phyloP scores from a whole-genome alignment of 2,113 vertebrate genomes.

The Setophaga kirtlandii region DNA sequence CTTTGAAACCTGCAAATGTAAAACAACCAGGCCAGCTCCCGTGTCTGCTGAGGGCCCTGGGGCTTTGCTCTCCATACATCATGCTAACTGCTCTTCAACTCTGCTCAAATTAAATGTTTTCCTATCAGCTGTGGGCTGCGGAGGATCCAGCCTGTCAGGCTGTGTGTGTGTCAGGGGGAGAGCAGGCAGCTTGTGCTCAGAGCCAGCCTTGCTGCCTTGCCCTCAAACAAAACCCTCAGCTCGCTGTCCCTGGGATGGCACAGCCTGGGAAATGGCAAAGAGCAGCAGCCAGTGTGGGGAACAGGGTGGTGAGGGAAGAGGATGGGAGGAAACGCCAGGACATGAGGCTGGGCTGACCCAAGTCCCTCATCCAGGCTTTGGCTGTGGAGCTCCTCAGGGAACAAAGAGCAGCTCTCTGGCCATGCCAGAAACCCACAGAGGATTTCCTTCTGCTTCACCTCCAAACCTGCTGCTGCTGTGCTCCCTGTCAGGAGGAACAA shows the following conservation, averaged over 20 bases:
- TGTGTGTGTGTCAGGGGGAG: background rate
- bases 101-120: constrained; percentile 67
- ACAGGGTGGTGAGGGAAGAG: background rate
- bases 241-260: background rate
- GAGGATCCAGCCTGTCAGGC: constrained; percentile 69
- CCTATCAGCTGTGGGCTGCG: constrained; percentile 62
- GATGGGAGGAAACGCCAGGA: background rate
- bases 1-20: background rate
- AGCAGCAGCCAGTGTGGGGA: rapidly evolving
- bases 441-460: background rate
- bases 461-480: background rate
- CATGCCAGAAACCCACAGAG: background rate
- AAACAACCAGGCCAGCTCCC: background rate
- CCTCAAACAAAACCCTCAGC: constrained; percentile 11
- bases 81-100: constrained; percentile 49
- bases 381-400: background rate
- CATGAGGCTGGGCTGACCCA: background rate
- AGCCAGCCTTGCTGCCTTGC: constrained; percentile 40
- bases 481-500: background rate
- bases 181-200: constrained; percentile 6
- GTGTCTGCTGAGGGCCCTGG: constrained; percentile 23
- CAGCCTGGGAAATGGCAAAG: background rate
- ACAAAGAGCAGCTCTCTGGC: background rate
- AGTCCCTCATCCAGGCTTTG: background rate
- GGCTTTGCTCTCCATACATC: constrained; percentile 48